Conservation (phyloP, 2,113 vertebrate genomes). For the Pterocles orientalis region DNA sequence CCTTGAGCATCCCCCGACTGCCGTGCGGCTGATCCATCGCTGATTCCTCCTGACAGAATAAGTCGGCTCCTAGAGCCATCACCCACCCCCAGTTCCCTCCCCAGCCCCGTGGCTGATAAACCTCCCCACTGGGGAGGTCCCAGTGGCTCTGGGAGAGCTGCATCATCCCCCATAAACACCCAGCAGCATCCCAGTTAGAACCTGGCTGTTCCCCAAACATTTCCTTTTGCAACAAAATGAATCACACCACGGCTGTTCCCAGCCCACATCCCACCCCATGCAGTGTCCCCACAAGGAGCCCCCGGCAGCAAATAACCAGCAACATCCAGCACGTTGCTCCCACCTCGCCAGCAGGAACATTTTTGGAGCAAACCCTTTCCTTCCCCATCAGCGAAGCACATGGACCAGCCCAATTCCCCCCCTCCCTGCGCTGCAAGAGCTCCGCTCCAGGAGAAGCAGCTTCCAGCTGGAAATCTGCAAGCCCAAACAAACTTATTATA, state of each 20-base stretch:
- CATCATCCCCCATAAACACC: not conserved
- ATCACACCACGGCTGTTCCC: not conserved
- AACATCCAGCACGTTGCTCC: not conserved
- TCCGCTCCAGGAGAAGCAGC: not conserved
- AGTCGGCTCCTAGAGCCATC: not conserved
- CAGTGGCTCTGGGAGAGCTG: not conserved
- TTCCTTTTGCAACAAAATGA: not conserved
- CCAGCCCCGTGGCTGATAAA: not conserved
- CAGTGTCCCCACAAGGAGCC: no score
- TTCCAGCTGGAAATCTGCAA: slow-evolving; percentile 62
- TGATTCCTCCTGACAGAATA: not conserved
- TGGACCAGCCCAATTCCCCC: not conserved
- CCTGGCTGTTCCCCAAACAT: not conserved
- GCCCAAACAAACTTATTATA: slow-evolving; percentile 68
- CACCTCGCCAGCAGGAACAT: not conserved
- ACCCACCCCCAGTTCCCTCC: fast-evolving
- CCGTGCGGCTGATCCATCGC: not conserved
- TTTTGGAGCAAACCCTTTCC: fast-evolving
- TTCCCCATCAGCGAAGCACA: not conserved
- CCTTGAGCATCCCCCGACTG: not conserved
- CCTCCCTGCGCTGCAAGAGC: not conserved
- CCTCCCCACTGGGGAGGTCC: no score
- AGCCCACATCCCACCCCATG: fast-evolving
- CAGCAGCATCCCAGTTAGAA: not conserved
- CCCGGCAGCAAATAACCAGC: not conserved